These are phyloP conservation scores for Amblyjoppa fuscipennis DNA, from an alignment of 2,888 invertebrate species.

Conservation along the genomic window DNA sequence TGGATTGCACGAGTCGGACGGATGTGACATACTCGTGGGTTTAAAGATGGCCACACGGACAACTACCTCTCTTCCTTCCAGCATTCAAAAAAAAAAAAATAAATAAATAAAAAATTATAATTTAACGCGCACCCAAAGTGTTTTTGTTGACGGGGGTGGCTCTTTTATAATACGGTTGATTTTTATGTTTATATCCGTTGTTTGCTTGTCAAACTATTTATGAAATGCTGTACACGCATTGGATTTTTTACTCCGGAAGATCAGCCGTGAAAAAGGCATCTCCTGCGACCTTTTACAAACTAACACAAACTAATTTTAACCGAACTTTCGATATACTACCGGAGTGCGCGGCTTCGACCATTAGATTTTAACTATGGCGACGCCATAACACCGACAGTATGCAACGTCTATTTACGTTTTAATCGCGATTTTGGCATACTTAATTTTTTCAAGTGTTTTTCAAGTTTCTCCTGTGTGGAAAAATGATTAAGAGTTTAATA, in stretches of 20 bases:
- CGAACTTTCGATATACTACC: background rate
- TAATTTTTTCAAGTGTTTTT: background rate
- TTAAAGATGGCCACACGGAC: slow-evolving; percentile 80
- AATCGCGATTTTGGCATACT: background rate
- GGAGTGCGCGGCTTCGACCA: background rate
- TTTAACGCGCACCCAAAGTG: background rate
- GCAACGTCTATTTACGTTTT: background rate
- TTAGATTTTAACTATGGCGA: background rate
- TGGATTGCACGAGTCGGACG: slow-evolving; percentile 79
- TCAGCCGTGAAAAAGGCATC: background rate
- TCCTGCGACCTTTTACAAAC: background rate
- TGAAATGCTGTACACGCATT: background rate
- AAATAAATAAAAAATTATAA: slow-evolving; percentile 10
- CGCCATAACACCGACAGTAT: background rate
- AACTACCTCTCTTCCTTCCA: slow-evolving; percentile 71
- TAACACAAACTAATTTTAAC: background rate
- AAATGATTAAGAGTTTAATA: background rate
- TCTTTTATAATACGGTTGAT: background rate
- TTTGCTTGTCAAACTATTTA: background rate
- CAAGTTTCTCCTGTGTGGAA: background rate
- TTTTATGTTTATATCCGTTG: background rate
- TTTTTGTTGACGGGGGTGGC: background rate
- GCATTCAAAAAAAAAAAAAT: slow-evolving; percentile 33
- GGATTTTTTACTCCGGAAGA: background rate
- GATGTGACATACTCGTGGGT: slow-evolving; percentile 81